Evolutionary conservation across 1,140 invertebrate genomes (phyloP), one percentile per base, ranked within the genome.

Genomic region (Aphelinus atriplicis): DNA sequence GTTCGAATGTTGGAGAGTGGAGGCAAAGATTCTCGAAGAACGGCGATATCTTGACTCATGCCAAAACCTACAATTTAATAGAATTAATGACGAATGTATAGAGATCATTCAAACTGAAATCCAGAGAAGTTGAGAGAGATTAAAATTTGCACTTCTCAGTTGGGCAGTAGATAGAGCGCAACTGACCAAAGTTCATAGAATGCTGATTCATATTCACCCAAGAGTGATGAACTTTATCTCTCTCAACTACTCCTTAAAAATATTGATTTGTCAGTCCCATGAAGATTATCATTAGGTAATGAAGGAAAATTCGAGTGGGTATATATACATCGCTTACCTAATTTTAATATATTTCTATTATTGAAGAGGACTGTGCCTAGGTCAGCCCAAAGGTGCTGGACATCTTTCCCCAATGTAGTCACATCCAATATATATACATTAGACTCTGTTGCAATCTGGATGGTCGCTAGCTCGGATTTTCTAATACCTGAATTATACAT

Each of bases 341-440:
- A 89, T 87, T 93, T 93, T 72, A 92, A 85, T 74, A 93, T 91
- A 84, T 91, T 88, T 81, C 89, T 90, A 87, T 93, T 93, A 72
- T 90, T 90, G 61, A 93, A 93, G 50, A 93, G 83, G 5, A 84
- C 81, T 26, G 84, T 79, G 0, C 87, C 87, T 50, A 93, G 79
- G 71, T 88, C 77, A 62, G 84, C 81, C 92, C 92, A 93, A 50
- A 90, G 84, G 78, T 89, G 88, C 7, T 79, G 79, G 68, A 86
- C 85, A 73, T 86, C 81, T 69, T 83, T 87, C 78, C 89, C 90
- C 57, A 94, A 83, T 71, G 88, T 84, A 5, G 92, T 86, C 42
- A 94, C 89, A 83, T 96, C 95, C 67, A 96, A 83, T 63, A 96
- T 91, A 82, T 90, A 95, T 43, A 94, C 88, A 80, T 85, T 83